A percentile compares a stretch with the other conserved stretches of the same genome.
These are phyloP conservation scores for Elaeidobius kamerunicus DNA, from an alignment of 2,888 invertebrate species.

Conservation along the genomic window DNA sequence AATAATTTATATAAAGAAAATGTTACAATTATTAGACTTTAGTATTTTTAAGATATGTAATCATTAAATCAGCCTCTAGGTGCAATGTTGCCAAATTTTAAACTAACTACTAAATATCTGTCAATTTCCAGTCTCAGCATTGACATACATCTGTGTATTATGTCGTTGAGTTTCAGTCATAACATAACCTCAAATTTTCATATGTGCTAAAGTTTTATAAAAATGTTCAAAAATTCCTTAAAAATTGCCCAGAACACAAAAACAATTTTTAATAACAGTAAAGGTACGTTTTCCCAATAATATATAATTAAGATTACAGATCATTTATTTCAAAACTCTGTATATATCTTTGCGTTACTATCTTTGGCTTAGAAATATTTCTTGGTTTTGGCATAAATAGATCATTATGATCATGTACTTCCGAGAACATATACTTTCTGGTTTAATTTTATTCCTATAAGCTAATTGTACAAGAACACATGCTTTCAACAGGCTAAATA, in stretches of 20 bases:
- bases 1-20: not conserved
- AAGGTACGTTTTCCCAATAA: not conserved
- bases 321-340: not conserved
- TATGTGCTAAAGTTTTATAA: not conserved
- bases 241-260: not conserved
- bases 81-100: no score
- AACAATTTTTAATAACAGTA: not conserved
- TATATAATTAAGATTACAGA: not conserved
- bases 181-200: not conserved
- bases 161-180: slow-evolving; percentile 1
- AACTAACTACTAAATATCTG: no score
- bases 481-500: no score
- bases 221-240: slow-evolving; percentile 1
- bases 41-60: no score
- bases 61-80: no score
- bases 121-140: no score
- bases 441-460: not conserved
- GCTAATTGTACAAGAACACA: no score
- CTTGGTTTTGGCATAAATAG: no score
- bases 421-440: not conserved
- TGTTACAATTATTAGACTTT: no score
- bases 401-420: not conserved
- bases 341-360: no score
- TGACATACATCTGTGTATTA: no score
- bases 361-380: no score